Evolutionary conservation across 2,888 invertebrate genomes (phyloP), one percentile per base, ranked within the genome.

Genomic region (Eupithecia abbreviata): DNA sequence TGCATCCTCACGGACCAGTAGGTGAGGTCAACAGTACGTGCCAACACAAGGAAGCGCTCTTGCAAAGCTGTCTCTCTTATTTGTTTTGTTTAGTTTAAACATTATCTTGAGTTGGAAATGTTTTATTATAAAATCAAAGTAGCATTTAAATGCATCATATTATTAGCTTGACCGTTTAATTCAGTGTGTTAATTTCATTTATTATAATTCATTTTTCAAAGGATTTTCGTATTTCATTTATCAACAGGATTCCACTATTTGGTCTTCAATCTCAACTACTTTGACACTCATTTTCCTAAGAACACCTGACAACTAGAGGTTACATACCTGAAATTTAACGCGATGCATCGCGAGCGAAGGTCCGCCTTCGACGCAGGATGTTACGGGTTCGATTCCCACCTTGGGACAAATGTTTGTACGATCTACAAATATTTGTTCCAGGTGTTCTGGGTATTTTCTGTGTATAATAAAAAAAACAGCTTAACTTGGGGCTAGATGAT

Each of bases 181-280:
- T 93, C 91, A 89, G 92, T 92, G 92, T 92, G 87, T 92, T 91
- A 89, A 90, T 92, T 94, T 93, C 90, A 90, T 92, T 93, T 92
- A 90, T 93, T 93, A 94, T 93, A 92, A 91, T 91, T 92, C 86
- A 85, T 90, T 92, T 92, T 81, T 77, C 45, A 74, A 75, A 68
- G 81, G 80, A 84, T 85, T 85, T 7, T 42, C n/a, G 58, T 65
- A 55, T 75, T 77, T 78, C 7, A 51, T 78, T 75, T 62, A 47
- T 73, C 43, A 45, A 76, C 55, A 80, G 76, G 69, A 62, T 83
- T 77, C 68, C 30, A 76, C 13, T 75, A 65, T 65, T 68, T 51
- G 47, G 42, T 65, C 18, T 65, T 55, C 41, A 65, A 42, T 71
- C 68, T 72, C 42, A 47, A 72, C 18, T 45, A 58, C 3, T 12